Evolutionary conservation across 2,888 invertebrate genomes (phyloP).

Genomic region (Thyatira batis): DNA sequence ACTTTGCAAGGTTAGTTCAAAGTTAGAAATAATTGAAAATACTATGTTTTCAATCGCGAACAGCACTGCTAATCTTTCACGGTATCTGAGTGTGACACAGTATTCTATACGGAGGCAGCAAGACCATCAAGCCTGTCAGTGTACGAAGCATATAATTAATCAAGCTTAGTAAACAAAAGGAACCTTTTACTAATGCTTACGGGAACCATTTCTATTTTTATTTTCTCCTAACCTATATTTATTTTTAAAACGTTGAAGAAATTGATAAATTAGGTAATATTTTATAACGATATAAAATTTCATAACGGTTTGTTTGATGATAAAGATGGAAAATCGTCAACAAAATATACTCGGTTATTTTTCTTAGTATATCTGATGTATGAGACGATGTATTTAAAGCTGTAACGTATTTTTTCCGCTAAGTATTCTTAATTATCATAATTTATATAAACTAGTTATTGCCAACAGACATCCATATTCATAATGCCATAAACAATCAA

Average conservation of each 20-base stretch:
- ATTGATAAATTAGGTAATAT: neutral
- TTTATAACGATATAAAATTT: neutral
- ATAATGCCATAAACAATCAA: too few relatives aligned
- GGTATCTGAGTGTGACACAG: slow-evolving; percentile 29
- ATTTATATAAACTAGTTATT: too few relatives aligned
- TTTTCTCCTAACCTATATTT: slow-evolving; percentile 6
- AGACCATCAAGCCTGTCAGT: slow-evolving; percentile 27
- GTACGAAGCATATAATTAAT: slow-evolving; percentile 45
- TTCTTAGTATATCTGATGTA: too few relatives aligned
- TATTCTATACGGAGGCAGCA: slow-evolving; percentile 2
- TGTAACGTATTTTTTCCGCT: too few relatives aligned
- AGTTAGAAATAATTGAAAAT: too few relatives aligned
- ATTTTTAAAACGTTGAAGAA: neutral
- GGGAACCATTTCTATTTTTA: slow-evolving; percentile 25
- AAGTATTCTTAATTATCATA: too few relatives aligned
- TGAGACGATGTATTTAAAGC: too few relatives aligned
- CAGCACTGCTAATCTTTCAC: slow-evolving; percentile 26
- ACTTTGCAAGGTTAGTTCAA: neutral
- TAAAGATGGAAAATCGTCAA: too few relatives aligned
- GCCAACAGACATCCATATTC: too few relatives aligned
- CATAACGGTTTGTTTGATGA: too few relatives aligned
- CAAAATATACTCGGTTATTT: too few relatives aligned
- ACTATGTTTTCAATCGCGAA: slow-evolving; percentile 1
- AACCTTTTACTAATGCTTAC: slow-evolving; percentile 37
- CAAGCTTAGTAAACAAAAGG: slow-evolving; percentile 34